Percentiles rank a stretch among this genome's conserved stretches.
phyloP scores from a whole-genome alignment of 1,140 invertebrate genomes.

The Medauroidea extradentata region DNA sequence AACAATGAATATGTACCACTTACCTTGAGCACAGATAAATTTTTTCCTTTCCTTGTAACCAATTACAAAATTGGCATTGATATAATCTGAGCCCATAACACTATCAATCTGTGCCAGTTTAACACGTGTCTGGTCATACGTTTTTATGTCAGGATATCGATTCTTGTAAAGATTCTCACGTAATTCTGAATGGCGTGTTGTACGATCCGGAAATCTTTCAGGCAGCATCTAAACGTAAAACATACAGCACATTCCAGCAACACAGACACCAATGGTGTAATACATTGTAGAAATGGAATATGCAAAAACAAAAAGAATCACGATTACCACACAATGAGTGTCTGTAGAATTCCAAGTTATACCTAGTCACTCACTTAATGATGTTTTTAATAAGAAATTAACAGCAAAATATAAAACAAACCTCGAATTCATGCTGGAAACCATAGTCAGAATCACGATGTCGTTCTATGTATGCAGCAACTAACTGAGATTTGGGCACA shows the following conservation, averaged over 20 bases:
- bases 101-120: constrained; percentile 71
- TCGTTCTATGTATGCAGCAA: constrained; percentile 68
- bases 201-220: constrained; percentile 80
- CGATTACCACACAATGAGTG: no score
- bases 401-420: constrained; percentile 7
- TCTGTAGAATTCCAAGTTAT: neutral
- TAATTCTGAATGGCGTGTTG: constrained; percentile 77
- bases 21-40: constrained; percentile 85
- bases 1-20: constrained; percentile 1
- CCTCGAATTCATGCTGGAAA: constrained; percentile 80
- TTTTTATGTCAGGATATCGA: constrained; percentile 84
- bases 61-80: constrained; percentile 89
- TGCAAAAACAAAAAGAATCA: no score
- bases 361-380: neutral
- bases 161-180: constrained; percentile 87
- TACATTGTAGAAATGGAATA: no score
- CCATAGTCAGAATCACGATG: constrained; percentile 83
- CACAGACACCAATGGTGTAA: no score
- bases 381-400: neutral
- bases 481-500: constrained; percentile 63
- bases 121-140: constrained; percentile 89
- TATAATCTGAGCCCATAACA: constrained; percentile 78
- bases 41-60: constrained; percentile 91
- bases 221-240: constrained; percentile 55
- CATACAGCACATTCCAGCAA: neutral